A percentile compares a stretch with the other conserved stretches of the same genome.
Conservation (phyloP, 2,888 invertebrate species). For the Archaeoteleia sp. region DNA sequence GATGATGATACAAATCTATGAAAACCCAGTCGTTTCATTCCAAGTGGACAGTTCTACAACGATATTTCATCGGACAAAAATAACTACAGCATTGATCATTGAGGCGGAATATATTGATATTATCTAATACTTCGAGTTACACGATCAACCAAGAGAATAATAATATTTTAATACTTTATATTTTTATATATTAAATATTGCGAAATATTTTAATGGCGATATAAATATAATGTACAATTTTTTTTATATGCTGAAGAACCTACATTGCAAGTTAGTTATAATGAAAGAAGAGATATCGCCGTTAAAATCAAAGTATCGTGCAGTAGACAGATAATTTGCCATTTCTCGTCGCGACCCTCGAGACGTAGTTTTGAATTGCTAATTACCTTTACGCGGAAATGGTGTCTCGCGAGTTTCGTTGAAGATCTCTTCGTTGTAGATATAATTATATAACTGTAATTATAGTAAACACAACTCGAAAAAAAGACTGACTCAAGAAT, state of each 20-base stretch:
- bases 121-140: too few relatives aligned
- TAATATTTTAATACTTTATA: too few relatives aligned
- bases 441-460: too few relatives aligned
- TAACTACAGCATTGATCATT: neutral
- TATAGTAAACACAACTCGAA: too few relatives aligned
- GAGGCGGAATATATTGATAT: too few relatives aligned
- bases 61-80: conserved; percentile 7
- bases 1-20: conserved; percentile 31
- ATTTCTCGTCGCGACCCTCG: conserved; percentile 13
- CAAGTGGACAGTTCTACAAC: neutral
- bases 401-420: conserved; percentile 10
- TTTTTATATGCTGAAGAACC: neutral
- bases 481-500: too few relatives aligned
- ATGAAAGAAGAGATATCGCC: neutral
- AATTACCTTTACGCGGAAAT: conserved; percentile 30
- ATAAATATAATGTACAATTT: neutral
- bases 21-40: conserved; percentile 21
- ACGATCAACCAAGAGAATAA: too few relatives aligned
- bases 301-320: conserved; percentile 9
- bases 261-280: neutral
- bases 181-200: too few relatives aligned
- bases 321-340: conserved; percentile 17
- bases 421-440: too few relatives aligned
- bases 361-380: conserved; percentile 23
- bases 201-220: too few relatives aligned